Evolutionary conservation across 1,140 invertebrate genomes (phyloP), one percentile per base, ranked within the genome.

Genomic region (Drosophila erecta): DNA sequence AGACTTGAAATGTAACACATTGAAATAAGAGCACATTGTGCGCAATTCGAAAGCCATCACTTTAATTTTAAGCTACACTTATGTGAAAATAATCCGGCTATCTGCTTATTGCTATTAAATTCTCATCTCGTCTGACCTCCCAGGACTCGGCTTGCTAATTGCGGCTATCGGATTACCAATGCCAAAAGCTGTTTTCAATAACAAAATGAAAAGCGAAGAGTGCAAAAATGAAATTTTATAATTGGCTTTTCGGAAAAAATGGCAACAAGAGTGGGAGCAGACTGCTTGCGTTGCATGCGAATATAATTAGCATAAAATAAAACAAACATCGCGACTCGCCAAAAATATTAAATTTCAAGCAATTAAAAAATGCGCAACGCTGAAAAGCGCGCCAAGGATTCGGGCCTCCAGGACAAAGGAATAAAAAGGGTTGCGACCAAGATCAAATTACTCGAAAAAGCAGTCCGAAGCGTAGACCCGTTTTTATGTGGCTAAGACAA

Each of bases 341-440:
- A 41, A 59, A 69, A 87, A 87, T 89, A 87, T 87, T 87, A 89
- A 84, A 84, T 87, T 87, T 89, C 84, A 87, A 37, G 84, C 84
- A 87, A 87, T 87, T 89, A 87, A 89, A 89, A 84, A 78, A 81
- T 59, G 69, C 58, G 51, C 37, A 74, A 59, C 74, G 67, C 64
- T 56, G 43, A 30, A 81, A 86, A 86, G 78, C 72, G 74, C 70
- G 62, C 78, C 60, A 74, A 60, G 74, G 55, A 76, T 83, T 55
- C 55, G 72, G 56, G 59, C 64, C 65, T 41, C 14, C 43, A 44
- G 41, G 35, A 14, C 46, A 37, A 33, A 40, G 14, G 22, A 57
- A 33, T 12, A 47, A 41, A 44, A 84, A 81, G 83, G 83, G 83
- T 86, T 86, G 58, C 20, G 41, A 41, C 24, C 27, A 35, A 44